These are phyloP conservation scores for Avahi laniger DNA, from an alignment of 2,797 vertebrate genomes.

Conservation along the genomic window DNA sequence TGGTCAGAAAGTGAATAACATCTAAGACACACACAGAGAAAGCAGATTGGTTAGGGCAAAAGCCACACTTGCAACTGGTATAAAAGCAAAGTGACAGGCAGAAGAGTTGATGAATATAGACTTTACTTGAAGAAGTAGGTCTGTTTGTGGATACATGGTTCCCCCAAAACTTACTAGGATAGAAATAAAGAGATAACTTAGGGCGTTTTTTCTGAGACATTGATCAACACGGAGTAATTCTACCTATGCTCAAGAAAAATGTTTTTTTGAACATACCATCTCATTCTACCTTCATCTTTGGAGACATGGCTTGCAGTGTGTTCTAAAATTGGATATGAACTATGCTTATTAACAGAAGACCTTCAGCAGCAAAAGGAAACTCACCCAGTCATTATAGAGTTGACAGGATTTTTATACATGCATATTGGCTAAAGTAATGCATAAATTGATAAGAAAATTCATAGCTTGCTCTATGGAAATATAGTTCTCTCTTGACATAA, in stretches of 20 bases:
- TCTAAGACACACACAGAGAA: no score
- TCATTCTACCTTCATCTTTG: neutral
- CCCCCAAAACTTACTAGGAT: neutral
- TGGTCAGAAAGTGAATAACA: neutral
- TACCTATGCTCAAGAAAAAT: neutral
- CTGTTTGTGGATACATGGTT: neutral
- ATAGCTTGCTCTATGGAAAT: neutral
- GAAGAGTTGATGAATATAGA: neutral
- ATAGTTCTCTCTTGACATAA: neutral
- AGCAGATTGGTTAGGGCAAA: neutral
- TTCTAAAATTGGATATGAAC: neutral
- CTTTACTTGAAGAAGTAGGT: neutral
- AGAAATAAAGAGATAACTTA: neutral
- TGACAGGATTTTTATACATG: neutral
- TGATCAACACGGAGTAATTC: neutral
- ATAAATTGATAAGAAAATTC: neutral
- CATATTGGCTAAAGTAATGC: neutral
- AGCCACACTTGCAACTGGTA: accelerated
- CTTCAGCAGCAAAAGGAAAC: neutral
- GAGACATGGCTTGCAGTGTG: neutral
- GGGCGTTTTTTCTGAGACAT: neutral
- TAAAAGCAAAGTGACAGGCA: neutral
- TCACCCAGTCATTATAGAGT: neutral
- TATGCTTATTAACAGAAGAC: neutral
- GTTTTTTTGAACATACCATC: neutral